Evolutionary conservation across 2,113 vertebrate genomes (phyloP), one percentile per base, ranked within the genome.

Genomic region (Silurus meridionalis): DNA sequence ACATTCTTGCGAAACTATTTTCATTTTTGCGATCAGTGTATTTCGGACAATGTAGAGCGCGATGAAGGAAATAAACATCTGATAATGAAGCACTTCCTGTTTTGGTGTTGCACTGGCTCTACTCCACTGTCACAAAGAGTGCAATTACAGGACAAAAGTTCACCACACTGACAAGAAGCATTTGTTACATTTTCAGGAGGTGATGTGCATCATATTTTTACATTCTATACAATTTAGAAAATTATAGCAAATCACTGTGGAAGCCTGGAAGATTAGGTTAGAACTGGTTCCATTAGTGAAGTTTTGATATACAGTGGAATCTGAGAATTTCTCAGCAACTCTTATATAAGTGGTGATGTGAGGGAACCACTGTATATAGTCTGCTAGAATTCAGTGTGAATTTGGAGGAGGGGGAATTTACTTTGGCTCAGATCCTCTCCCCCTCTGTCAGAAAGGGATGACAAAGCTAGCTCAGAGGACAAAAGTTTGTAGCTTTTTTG

Each of bases 31-130:
- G 37, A 84, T 86, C 17, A 25, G 80, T 53, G 84, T 88, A 86
- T 90, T 67, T 82, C 90, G 77, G 77, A 87, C 83, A 81, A 80
- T 87, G 85, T 90, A 83, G 82, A 88, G 86, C 88, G 89, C 90
- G 90, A 93, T 93, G 93, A 94, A 80, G 53, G 89, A 90, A 92
- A 92, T 94, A 95, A 94, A 94, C 93, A 94, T 93, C 90, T 80
- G 92, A 93, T 93, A 91, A 93, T 89, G 88, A 93, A 92, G 91
- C 10, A 28, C 89, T 95, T 95, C 95, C 95, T 95, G 94, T 95
- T 95, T 85, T 95, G 92, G 91, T 94, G 94, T 93, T 90, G 90
- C 93, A 91, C 92, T 90, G 93, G 91, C 91, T 88, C 92, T 92
- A 89, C 88, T 86, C 82, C 90, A 91, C 92, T 91, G 92, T 89